Evolutionary conservation across 1,140 invertebrate species (phyloP).

Genomic region (Anadara kagoshimensis): DNA sequence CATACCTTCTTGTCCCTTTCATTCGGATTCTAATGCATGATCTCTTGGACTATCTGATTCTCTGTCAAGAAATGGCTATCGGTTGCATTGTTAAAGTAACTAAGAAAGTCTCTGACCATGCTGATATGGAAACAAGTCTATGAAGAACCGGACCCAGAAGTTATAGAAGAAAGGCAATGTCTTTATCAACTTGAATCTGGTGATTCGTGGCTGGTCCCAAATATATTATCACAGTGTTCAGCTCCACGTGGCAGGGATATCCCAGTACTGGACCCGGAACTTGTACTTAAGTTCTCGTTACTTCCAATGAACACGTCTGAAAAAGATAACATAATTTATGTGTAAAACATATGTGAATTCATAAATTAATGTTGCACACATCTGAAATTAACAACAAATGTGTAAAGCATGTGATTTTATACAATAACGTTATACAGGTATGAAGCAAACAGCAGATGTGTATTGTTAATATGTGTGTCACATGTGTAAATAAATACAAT

Average conservation of each 20-base stretch:
- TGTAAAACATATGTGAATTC: not conserved
- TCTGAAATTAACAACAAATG: not conserved
- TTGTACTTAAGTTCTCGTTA: slow-evolving; percentile 65
- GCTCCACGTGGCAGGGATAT: slow-evolving; percentile 38
- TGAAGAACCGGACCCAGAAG: no score
- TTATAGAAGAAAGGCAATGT: no score
- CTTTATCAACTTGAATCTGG: slow-evolving; percentile 17
- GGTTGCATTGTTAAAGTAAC: no score
- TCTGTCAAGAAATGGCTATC: no score
- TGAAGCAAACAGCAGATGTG: no score
- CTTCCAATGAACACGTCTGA: slow-evolving; percentile 65
- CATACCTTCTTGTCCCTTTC: no score
- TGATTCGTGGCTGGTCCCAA: slow-evolving; percentile 29
- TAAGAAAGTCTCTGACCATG: no score
- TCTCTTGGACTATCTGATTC: no score
- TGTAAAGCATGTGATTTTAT: not conserved
- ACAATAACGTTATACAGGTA: not conserved
- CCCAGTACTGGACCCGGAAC: slow-evolving; percentile 61
- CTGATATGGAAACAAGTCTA: no score
- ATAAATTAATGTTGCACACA: not conserved
- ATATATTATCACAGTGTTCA: slow-evolving; percentile 44
- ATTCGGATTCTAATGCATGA: no score
- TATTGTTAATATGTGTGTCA: not conserved
- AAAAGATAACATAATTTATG: slow-evolving; percentile 19
- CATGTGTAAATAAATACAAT: not conserved